Base-by-base conservation (phyloP, 2,113 vertebrate genomes). In the Poeciliopsis retropinna region DNA sequence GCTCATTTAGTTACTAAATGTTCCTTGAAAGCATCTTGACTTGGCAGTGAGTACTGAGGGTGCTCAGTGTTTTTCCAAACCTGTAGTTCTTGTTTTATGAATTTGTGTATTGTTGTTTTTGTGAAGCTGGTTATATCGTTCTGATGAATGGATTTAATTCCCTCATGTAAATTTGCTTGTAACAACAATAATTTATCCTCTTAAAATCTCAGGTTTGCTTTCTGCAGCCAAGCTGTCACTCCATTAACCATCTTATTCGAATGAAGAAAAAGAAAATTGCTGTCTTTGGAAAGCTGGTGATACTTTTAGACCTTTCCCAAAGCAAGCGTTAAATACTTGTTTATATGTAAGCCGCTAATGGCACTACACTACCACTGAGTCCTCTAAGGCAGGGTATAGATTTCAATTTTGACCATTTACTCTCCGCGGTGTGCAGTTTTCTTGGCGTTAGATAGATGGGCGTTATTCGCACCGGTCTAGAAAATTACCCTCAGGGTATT, bases 101-200 rank as follows among this genome's bases (percentile, higher is more conserved):
- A 51, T 51, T 1, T 7, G 19, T 54, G 3, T 25, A 22, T 19
- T 25, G 7, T 57, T 57, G 3, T 19, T 22, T 34, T 22, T 64
- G 31, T 32, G 30, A 32, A 11, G 3, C 19, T 64, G 22, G 5
- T 66, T 31, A 30, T 69, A 19, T 19, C 47, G 5, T 25, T 69
- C 29, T 32, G 29, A 25, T 32, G 51, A 11, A 32, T 22, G 31
- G 39, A 64, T 76, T 70, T 60, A 39, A 70, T 27, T n/a, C 12
- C 22, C 5, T 19, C 31, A 75, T 61, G 74, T 78, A 27, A 76
- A 61, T 79, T 72, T 71, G 67, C 51, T 81, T 76, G 68, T 73
- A 83, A 88, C 80, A 85, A 85, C 70, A 73, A 28, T 72, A 62
- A 64, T 76, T 87, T 80, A 87, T 91, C 82, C 66, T 76, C 74